Base-by-base conservation (phyloP, 1,140 invertebrate genomes). In the Aporrectodea caliginosa region DNA sequence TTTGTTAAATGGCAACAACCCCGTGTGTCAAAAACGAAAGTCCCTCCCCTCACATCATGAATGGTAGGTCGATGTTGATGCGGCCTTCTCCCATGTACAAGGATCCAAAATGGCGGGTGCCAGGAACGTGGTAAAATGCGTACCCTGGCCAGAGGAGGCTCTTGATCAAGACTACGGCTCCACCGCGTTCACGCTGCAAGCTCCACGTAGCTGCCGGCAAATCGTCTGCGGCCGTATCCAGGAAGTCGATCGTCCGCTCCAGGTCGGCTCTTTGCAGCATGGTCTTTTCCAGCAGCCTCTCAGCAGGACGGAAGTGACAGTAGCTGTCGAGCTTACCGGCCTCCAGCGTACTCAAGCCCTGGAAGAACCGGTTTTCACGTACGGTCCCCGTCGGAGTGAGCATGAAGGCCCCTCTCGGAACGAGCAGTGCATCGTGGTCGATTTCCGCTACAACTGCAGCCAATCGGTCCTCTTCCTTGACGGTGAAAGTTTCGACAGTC, bases 381-480 rank as follows among this genome's bases (percentile, higher is more conserved):
- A 88, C 86, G 82, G 84, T 72, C 22, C 86, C 88, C 74, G 83
- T 86, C 77, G 88, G 86, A 78, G 84, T 84, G 78, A 85, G 85
- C 73, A 88, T 81, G 81, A 84, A 89, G 34, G 88, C 85, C 79
- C 78, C 85, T 77, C 88, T 82, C 73, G 88, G 88, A 30, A 89
- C 86, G 74, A 89, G 86, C 75, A 79, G 81, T 1, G 86, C 87
- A 83, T 89, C 88, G 35, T 86, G 83, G 81, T 88, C 88, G 84
- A 89, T 88, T 74, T 86, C 84, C 70, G 84, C 83, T 72, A 89
- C 85, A 1, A 87, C 83, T 29, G 88, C 85, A 16, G 88, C 79
- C 32, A 89, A 80, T 80, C 88, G 84, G 78, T 88, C 86, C 79
- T 89, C 88, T 82, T 89, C 88, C 84, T 89, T 89, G 58, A 89